Percentiles rank a stretch among this genome's conserved stretches.
These are phyloP conservation scores for Alectura lathami DNA, from an alignment of 2,113 vertebrate species.

Conservation along the genomic window DNA sequence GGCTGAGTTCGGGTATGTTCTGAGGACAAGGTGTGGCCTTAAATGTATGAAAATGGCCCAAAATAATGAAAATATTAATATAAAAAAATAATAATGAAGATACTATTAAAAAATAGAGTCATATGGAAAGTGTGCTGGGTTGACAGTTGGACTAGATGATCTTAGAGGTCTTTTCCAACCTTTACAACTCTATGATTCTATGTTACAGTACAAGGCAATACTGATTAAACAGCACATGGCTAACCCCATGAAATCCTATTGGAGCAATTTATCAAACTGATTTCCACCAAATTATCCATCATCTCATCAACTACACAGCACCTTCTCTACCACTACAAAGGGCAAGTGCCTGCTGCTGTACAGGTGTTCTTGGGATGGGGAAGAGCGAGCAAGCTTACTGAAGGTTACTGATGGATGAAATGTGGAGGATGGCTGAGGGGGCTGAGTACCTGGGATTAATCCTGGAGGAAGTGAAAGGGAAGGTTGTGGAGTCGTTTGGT, in stretches of 20 bases:
- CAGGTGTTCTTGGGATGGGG: not conserved
- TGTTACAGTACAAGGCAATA: not conserved
- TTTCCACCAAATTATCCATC: not conserved
- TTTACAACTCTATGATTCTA: too few species aligned
- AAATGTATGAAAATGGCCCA: not conserved
- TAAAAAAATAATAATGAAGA: not conserved
- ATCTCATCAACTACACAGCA: not conserved
- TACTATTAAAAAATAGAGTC: not conserved
- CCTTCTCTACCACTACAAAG: not conserved
- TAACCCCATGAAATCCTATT: not conserved
- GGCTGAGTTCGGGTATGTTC: not conserved
- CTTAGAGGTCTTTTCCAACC: too few species aligned
- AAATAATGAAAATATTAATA: not conserved
- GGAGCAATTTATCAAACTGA: not conserved
- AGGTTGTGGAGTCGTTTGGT: fast-evolving
- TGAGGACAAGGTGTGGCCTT: not conserved
- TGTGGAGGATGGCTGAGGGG: not conserved
- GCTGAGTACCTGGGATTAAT: not conserved
- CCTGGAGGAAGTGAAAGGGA: not conserved
- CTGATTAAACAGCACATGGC: not conserved
- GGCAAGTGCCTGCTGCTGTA: not conserved
- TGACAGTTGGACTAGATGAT: too few species aligned
- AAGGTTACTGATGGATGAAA: not conserved
- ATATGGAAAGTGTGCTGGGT: fast-evolving
- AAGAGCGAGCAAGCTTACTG: not conserved